phyloP scores from a whole-genome alignment of 2,113 vertebrate species.

The Coptodon bakossiorum region DNA sequence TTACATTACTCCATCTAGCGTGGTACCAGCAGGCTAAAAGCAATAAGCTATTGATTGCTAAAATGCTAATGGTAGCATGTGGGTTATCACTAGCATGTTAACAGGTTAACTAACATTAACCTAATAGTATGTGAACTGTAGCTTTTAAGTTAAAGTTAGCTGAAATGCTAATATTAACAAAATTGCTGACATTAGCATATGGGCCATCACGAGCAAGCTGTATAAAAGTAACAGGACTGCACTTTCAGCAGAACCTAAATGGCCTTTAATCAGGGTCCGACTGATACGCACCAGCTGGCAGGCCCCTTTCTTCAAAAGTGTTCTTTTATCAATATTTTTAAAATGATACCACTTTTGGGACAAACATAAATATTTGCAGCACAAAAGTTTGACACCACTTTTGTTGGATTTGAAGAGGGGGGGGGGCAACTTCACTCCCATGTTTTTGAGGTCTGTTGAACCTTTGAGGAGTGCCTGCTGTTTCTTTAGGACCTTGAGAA shows the following conservation, averaged over 20 bases:
- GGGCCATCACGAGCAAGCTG: accelerated
- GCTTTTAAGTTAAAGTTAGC: background rate
- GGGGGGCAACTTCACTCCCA: too few species aligned
- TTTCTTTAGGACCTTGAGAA: background rate
- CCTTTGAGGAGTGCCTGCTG: background rate
- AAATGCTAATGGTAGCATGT: too few species aligned
- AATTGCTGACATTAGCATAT: background rate
- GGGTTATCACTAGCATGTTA: too few species aligned
- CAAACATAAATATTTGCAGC: background rate
- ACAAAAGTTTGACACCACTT: background rate
- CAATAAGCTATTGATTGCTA: background rate
- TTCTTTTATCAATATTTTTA: background rate
- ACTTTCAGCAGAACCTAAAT: accelerated
- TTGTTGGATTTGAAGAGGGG: accelerated
- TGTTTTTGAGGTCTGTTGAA: accelerated
- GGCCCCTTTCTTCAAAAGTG: background rate
- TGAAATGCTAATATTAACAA: background rate
- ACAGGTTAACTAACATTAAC: background rate
- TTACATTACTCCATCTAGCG: background rate
- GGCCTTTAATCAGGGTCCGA: background rate
- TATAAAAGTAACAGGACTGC: background rate
- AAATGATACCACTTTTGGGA: background rate
- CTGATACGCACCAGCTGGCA: accelerated
- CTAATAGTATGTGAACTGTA: background rate
- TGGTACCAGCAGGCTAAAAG: background rate